Percentiles rank a stretch among this genome's conserved stretches.
phyloP scores from a whole-genome alignment of 2,888 invertebrate genomes.

The Tipula unca region DNA sequence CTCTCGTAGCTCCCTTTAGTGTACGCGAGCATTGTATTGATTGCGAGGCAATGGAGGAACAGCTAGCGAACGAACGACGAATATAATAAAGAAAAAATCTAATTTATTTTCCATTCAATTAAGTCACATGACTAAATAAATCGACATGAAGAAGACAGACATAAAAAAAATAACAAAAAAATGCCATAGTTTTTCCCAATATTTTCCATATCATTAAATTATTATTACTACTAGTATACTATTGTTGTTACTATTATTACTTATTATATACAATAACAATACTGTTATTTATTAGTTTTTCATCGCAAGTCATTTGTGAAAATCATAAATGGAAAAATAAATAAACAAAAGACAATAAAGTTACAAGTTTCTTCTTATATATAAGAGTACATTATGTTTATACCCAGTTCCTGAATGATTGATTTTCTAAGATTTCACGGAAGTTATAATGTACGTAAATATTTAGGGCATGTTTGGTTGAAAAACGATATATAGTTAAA shows the following conservation, averaged over 20 bases:
- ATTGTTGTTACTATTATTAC: background rate
- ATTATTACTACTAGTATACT: background rate
- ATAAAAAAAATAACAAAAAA: background rate
- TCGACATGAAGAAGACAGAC: background rate
- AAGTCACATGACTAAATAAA: background rate
- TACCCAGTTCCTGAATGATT: background rate
- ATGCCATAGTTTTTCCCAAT: background rate
- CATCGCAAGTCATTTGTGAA: background rate
- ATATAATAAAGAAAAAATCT: background rate
- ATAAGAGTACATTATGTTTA: too few relatives aligned
- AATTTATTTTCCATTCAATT: background rate
- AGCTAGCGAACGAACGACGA: background rate
- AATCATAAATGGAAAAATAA: background rate
- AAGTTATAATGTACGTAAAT: background rate
- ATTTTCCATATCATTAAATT: background rate
- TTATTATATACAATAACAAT: background rate
- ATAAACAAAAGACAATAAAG: background rate
- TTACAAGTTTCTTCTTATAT: background rate
- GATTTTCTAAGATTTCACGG: background rate
- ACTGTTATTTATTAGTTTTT: background rate
- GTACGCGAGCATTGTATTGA: too few relatives aligned
- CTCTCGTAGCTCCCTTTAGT: too few relatives aligned
- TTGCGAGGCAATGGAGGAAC: background rate
- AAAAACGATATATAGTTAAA: too few relatives aligned
- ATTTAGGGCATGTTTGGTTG: background rate